Evolutionary conservation across 2,797 vertebrate genomes (phyloP).

Genomic region (Hirundo rustica): DNA sequence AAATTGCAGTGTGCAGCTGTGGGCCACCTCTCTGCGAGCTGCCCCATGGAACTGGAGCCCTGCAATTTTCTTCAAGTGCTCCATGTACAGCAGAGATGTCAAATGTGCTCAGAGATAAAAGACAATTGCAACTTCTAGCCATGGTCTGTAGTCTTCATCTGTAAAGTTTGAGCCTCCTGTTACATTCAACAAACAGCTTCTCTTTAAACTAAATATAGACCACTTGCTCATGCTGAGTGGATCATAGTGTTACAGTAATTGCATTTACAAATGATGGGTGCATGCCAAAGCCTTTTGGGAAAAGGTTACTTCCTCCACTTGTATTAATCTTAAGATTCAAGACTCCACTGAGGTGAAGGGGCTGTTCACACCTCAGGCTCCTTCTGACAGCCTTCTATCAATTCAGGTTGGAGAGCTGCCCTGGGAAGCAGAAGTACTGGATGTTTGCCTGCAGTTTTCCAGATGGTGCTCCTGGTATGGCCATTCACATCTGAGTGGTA

Average conservation of each 20-base stretch:
- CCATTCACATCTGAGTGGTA: background rate
- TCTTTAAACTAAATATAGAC: slow-evolving; percentile 27
- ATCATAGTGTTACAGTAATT: background rate
- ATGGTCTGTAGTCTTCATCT: background rate
- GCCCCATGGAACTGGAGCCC: background rate
- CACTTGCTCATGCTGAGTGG: background rate
- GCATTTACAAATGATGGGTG: background rate
- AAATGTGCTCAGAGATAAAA: background rate
- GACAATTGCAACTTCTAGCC: background rate
- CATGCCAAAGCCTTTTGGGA: background rate
- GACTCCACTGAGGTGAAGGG: background rate
- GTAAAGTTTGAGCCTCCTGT: background rate
- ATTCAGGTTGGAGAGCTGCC: background rate
- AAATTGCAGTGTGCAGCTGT: background rate
- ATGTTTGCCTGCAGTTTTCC: accelerated
- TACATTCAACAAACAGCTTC: background rate
- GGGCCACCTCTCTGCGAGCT: background rate
- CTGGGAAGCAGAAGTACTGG: background rate
- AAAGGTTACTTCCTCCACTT: background rate
- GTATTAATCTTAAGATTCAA: slow-evolving; percentile 7
- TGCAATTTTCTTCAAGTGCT: background rate
- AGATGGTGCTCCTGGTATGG: background rate
- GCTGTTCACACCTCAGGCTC: background rate
- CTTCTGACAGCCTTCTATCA: background rate
- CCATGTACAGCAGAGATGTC: background rate